Evolutionary conservation across 2,888 invertebrate genomes (phyloP), one percentile per base, ranked within the genome.

Genomic region (Noctuana brunneofusca): DNA sequence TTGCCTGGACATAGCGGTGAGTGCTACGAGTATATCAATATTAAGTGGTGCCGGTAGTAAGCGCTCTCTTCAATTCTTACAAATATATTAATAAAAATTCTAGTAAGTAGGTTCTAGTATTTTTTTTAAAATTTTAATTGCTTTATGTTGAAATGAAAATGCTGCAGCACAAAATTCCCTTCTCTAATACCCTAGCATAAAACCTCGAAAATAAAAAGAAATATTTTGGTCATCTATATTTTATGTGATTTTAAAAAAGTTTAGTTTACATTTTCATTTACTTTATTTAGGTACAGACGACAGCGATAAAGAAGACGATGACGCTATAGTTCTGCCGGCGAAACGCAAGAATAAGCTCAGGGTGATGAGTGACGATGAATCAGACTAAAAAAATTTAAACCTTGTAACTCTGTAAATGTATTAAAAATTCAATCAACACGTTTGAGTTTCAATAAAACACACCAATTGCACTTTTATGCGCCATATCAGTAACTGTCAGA

Each of bases 361-460:
- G 59, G 69, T 80, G 59, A 70, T 90, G 68, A 89, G 89, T 63
- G 89, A 89, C 48, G 88, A 87, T 64, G 90, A 90, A 70, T 90
- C 90, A 0, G 89, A 89, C 67, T 89, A 69, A 67, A 52, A 1
- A 2, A 35, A 16, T 24, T 24, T 8, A 35, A 35, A 16, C 18
- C 16, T 22, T 24, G 24, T 49, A n/a, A 57, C 11, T 56, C 30
- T 52, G 22, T 50, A 14, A 35, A 63, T 46, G 3, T 30, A 63
- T 63, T 43, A 56, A 60, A 35, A 64, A 60, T 56, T 56, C 48
- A 62, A 55, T 55, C 48, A 27, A 55, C 27, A 35, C 35, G n/a
- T 54, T 62, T 38, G 54, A 27, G 60, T 55, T 62, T 62, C 60
- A 62, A 62, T 62, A 46, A 59, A 52, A 41, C 18, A 43, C 58